A percentile compares a stretch with the other conserved stretches of the same genome.
Conservation (phyloP, 1,140 invertebrate species). For the Neotoxoptera formosana region DNA sequence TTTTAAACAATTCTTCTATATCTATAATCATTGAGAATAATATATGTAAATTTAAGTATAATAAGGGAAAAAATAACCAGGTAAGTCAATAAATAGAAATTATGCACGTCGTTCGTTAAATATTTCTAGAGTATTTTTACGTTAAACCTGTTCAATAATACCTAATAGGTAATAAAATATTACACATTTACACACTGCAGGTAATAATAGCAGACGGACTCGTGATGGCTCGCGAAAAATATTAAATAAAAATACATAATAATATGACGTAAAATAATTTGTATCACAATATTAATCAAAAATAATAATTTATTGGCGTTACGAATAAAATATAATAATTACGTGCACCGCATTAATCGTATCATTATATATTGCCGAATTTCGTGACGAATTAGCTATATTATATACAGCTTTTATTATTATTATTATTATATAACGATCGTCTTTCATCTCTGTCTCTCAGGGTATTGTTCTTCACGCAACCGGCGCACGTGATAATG, state of each 20-base stretch:
- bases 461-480: constrained; percentile 73
- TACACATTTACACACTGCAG: not conserved
- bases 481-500: constrained; percentile 78
- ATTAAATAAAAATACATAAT: not conserved
- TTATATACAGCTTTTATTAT: not conserved
- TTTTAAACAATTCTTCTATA: not conserved
- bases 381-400: not conserved
- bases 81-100: not conserved
- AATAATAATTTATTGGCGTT: not conserved
- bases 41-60: not conserved
- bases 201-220: not conserved
- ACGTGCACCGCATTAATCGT: not conserved
- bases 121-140: not conserved
- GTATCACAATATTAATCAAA: not conserved
- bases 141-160: not conserved
- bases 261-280: not conserved
- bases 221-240: not conserved
- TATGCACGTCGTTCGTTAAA: not conserved
- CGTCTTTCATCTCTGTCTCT: constrained; percentile 70
- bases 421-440: not conserved
- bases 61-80: not conserved
- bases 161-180: not conserved
- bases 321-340: too few relatives aligned
- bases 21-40: not conserved
- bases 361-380: not conserved